phyloP scores from a whole-genome alignment of 2,797 vertebrate species.

The Sebastes alutus region DNA sequence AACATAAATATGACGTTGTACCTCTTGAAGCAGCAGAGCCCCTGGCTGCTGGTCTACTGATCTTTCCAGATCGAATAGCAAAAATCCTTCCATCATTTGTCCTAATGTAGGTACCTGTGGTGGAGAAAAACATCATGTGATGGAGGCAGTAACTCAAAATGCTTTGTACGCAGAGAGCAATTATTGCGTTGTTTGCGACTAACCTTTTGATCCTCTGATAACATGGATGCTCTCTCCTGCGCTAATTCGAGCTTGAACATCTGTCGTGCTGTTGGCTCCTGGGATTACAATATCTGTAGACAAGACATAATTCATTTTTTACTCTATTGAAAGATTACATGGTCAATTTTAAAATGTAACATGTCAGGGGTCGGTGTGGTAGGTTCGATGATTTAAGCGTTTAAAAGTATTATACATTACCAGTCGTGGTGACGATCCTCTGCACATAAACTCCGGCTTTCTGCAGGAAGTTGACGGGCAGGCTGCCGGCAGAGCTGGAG shows the following conservation, averaged over 20 bases:
- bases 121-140: constrained; percentile 17
- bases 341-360: not conserved
- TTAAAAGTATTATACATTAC: constrained; percentile 65
- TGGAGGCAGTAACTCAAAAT: not conserved
- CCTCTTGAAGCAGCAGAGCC: constrained; percentile 86
- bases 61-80: constrained; percentile 94
- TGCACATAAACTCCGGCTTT: constrained; percentile 97
- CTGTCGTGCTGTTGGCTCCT: constrained; percentile 94
- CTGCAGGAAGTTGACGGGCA: constrained; percentile 96
- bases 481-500: constrained; percentile 87
- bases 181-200: not conserved
- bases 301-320: not conserved
- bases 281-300: constrained; percentile 96
- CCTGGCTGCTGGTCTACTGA: constrained; percentile 86
- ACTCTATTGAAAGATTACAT: not conserved
- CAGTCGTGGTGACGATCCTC: constrained; percentile 97
- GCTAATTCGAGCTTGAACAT: constrained; percentile 95
- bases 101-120: constrained; percentile 94
- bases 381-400: not conserved
- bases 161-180: not conserved
- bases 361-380: not conserved
- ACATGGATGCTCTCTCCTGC: constrained; percentile 98
- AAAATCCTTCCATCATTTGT: constrained; percentile 98
- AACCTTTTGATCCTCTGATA: constrained; percentile 97
- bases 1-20: constrained; percentile 30